A percentile compares a stretch with the other conserved stretches of the same genome.
Conservation (phyloP, 2,113 vertebrate genomes). For the Cichladusa arquata region DNA sequence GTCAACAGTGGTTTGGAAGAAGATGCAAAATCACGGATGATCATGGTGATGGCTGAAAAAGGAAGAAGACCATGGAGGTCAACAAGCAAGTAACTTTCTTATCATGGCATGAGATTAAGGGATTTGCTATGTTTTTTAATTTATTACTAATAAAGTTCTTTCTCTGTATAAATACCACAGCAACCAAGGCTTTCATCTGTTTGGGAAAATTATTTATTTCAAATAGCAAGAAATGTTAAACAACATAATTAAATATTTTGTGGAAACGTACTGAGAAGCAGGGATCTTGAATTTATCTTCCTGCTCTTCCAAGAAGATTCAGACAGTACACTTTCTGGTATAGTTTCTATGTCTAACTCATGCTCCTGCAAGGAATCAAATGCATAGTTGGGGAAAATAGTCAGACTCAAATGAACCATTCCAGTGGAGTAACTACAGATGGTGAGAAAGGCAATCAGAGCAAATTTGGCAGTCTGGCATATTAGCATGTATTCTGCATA, state of each 20-base stretch:
- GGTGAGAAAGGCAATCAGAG: background rate
- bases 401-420: background rate
- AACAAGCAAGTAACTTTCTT: background rate
- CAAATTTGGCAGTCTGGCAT: background rate
- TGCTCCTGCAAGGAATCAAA: background rate
- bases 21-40: background rate
- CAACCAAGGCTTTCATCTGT: background rate
- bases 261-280: background rate
- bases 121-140: background rate
- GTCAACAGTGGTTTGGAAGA: background rate
- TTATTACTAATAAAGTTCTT: background rate
- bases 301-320: background rate
- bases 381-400: background rate
- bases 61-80: background rate
- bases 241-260: background rate
- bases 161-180: background rate
- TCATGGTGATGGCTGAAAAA: background rate
- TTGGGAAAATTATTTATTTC: background rate
- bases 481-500: background rate
- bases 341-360: background rate
- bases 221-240: background rate
- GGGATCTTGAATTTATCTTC: background rate
- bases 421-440: background rate
- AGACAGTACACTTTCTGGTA: background rate
- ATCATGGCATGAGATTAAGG: background rate